These are phyloP conservation scores for Nasua narica DNA, from an alignment of 2,797 vertebrate species.

Conservation along the genomic window DNA sequence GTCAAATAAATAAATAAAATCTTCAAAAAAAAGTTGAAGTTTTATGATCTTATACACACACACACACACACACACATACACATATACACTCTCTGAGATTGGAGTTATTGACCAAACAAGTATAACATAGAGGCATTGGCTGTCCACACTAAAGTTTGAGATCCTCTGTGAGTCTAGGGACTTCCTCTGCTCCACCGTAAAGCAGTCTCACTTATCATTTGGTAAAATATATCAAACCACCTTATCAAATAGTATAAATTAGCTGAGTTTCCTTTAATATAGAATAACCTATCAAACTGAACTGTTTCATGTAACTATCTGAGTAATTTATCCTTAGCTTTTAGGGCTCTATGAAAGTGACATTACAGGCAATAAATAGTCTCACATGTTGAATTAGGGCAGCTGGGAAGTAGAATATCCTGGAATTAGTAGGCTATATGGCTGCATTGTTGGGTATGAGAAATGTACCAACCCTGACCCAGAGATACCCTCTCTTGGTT, in stretches of 20 bases:
- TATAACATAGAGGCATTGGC: not conserved
- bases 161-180: not conserved
- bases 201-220: not conserved
- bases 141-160: not conserved
- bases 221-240: not conserved
- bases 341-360: not conserved
- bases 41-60: too few species aligned
- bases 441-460: not conserved
- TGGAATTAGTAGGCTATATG: not conserved
- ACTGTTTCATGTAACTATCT: not conserved
- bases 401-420: not conserved
- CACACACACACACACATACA: too few species aligned
- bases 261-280: not conserved
- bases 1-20: too few species aligned
- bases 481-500: not conserved
- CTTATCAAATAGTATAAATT: not conserved
- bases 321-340: not conserved
- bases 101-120: not conserved
- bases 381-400: not conserved
- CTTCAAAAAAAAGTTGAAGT: too few species aligned
- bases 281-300: not conserved
- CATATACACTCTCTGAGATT: not conserved
- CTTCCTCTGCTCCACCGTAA: not conserved
- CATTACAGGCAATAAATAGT: not conserved
- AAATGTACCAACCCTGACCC: not conserved